These are phyloP conservation scores for Lagodon rhomboides DNA, from an alignment of 2,797 vertebrate species.

Conservation along the genomic window DNA sequence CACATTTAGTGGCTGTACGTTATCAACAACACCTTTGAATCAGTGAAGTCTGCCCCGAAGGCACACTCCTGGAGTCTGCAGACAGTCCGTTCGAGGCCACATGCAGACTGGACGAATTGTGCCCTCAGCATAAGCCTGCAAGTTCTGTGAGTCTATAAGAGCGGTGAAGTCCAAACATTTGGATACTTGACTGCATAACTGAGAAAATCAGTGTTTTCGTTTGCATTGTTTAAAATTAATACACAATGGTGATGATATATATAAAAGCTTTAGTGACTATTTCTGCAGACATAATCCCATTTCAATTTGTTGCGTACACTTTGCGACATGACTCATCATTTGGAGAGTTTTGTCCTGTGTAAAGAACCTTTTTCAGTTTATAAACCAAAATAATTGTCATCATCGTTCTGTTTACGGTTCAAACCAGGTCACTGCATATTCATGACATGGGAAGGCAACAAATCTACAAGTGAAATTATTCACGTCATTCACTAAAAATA, in stretches of 20 bases:
- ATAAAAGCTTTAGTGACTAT: neutral
- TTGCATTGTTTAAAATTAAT: neutral
- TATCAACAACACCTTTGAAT: too few relatives aligned
- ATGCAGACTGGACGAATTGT: too few relatives aligned
- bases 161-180: too few relatives aligned
- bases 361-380: conserved; percentile 14
- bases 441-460: conserved; percentile 7
- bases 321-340: conserved; percentile 25
- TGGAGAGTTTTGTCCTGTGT: conserved; percentile 13
- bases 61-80: too few relatives aligned
- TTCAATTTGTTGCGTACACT: neutral
- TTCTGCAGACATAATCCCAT: neutral
- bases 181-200: too few relatives aligned
- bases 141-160: too few relatives aligned
- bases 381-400: conserved; percentile 28
- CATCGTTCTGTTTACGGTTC: conserved; percentile 16
- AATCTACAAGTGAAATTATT: conserved; percentile 3
- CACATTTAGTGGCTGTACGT: too few relatives aligned
- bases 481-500: conserved; percentile 16
- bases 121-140: too few relatives aligned
- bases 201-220: too few relatives aligned
- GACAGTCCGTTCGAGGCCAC: too few relatives aligned
- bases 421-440: conserved; percentile 19
- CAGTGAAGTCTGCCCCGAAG: too few relatives aligned
- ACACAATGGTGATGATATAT: neutral